A percentile compares a stretch with the other conserved stretches of the same genome.
Conservation (phyloP, 2,797 vertebrate species). For the Enteromius treurensis region DNA sequence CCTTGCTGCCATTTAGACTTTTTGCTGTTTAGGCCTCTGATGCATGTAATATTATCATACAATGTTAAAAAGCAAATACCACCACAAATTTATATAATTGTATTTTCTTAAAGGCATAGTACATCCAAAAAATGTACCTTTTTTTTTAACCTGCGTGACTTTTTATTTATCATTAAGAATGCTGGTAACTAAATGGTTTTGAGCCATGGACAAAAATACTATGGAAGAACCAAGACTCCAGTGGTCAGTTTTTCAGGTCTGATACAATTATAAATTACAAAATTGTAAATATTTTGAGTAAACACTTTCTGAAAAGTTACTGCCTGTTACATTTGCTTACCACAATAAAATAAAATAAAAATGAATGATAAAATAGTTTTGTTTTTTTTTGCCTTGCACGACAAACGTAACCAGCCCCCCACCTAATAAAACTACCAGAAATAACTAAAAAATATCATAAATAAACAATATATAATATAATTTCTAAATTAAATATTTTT, state of each 20-base stretch:
- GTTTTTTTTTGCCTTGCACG: too few relatives aligned
- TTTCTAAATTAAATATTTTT: not conserved
- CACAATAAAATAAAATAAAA: not conserved
- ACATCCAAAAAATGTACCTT: not conserved
- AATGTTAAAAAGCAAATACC: not conserved
- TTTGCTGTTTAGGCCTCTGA: not conserved
- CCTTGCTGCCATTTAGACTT: not conserved
- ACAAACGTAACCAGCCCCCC: too few relatives aligned
- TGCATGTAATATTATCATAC: not conserved
- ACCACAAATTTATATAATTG: not conserved
- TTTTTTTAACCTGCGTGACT: not conserved
- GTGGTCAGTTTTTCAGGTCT: not conserved
- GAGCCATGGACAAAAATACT: not conserved
- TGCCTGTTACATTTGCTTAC: too few relatives aligned
- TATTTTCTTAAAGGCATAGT: not conserved
- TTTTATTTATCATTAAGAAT: not conserved
- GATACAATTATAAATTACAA: not conserved
- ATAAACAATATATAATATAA: not conserved
- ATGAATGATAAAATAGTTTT: too few relatives aligned
- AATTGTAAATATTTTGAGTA: too few relatives aligned
- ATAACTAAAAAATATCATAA: too few relatives aligned
- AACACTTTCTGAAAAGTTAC: not conserved
- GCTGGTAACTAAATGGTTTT: not conserved
- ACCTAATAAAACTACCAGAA: too few relatives aligned
- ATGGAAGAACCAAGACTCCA: not conserved